Conservation (phyloP, 2,888 invertebrate species). For the Patella pellucida region DNA sequence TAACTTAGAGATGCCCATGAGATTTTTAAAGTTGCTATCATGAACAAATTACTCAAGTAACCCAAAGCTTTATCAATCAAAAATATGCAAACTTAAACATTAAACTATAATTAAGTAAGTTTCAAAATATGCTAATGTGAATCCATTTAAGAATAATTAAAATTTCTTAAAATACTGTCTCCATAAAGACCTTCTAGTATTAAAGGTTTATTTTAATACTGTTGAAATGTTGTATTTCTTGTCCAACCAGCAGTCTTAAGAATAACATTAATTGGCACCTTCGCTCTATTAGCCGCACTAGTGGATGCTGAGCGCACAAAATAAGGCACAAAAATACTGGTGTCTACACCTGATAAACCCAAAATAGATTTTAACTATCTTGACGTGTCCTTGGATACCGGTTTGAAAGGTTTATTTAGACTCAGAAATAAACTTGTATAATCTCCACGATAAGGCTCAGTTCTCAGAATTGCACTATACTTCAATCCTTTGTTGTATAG, state of each 20-base stretch:
- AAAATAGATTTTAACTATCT: conserved; percentile 1
- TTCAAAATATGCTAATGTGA: too few relatives aligned
- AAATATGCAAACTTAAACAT: background rate
- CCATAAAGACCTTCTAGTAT: background rate
- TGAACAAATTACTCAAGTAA: background rate
- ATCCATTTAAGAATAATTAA: background rate
- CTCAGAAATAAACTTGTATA: background rate
- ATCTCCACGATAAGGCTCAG: background rate
- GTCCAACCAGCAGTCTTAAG: conserved; percentile 18
- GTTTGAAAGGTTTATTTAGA: conserved; percentile 6
- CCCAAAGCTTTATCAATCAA: background rate
- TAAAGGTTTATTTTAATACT: conserved; percentile 14
- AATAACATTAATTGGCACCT: conserved; percentile 10
- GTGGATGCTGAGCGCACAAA: background rate
- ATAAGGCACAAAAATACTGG: conserved; percentile 10
- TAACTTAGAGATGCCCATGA: conserved; percentile 4
- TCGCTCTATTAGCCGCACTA: conserved; percentile 2
- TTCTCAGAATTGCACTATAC: conserved; percentile 15
- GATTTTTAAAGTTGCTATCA: conserved; percentile 10
- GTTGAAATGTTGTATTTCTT: background rate
- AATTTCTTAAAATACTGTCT: background rate
- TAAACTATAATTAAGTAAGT: too few relatives aligned
- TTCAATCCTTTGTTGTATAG: conserved; percentile 15
- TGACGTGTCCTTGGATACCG: conserved; percentile 8
- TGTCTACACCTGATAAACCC: conserved; percentile 8